These are phyloP conservation scores for Nomada lathburiana DNA, from an alignment of 2,888 invertebrate species.

Conservation along the genomic window DNA sequence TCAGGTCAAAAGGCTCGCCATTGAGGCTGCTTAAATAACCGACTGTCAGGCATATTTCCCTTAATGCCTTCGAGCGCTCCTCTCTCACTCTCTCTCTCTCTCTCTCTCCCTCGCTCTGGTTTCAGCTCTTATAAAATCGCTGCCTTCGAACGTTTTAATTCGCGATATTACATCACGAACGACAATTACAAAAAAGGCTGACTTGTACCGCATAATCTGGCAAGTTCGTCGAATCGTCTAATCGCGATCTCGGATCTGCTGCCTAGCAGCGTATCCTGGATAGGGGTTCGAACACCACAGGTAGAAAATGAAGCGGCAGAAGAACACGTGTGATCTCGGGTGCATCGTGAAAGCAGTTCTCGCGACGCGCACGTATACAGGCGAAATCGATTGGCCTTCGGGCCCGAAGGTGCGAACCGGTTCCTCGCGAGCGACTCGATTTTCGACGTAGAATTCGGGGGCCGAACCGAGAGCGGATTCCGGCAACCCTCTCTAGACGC, in stretches of 20 bases:
- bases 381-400: constrained; percentile 73
- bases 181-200: background rate
- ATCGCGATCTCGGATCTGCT: constrained; percentile 63
- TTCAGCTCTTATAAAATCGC: background rate
- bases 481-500: constrained; percentile 56
- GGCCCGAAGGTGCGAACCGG: constrained; percentile 78
- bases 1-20: constrained; percentile 27
- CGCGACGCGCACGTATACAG: constrained; percentile 36
- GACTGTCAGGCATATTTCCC: constrained; percentile 16
- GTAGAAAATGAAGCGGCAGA: constrained; percentile 18
- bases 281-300: constrained; percentile 52
- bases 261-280: constrained; percentile 62
- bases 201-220: constrained; percentile 34
- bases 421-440: constrained; percentile 66
- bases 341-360: constrained; percentile 65
- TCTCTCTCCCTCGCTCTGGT: background rate
- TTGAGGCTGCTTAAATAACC: constrained; percentile 6
- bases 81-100: no score
- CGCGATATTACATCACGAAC: constrained; percentile 23
- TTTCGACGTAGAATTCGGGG: constrained; percentile 67
- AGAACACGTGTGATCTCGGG: constrained; percentile 60
- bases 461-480: constrained; percentile 16
- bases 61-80: background rate
- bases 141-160: constrained; percentile 37
- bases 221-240: constrained; percentile 39